These are phyloP conservation scores for Phenganax marumi DNA, from an alignment of 92 coral and sea anemone genomes.

Conservation along the genomic window DNA sequence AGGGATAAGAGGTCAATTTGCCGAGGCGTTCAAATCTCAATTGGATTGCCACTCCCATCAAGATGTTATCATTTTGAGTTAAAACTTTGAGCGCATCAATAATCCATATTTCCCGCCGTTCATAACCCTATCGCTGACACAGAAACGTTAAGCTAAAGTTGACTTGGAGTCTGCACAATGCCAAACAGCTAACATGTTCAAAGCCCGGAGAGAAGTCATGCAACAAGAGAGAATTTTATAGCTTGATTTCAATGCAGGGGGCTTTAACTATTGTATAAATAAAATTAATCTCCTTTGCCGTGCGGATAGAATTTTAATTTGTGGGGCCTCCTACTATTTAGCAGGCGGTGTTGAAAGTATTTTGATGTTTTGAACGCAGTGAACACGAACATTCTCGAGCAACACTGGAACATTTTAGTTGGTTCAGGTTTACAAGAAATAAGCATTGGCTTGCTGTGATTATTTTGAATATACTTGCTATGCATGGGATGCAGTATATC, in stretches of 20 bases:
- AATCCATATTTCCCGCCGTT: slow-evolving; percentile 42
- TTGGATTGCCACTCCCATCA: slow-evolving; percentile 49
- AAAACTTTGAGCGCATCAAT: slow-evolving; percentile 23
- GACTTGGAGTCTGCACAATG: slow-evolving; percentile 27
- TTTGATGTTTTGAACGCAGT: slow-evolving; percentile 20
- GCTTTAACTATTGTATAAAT: slow-evolving; percentile 44
- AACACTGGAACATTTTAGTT: background rate
- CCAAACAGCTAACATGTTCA: slow-evolving; percentile 40
- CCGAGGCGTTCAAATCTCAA: slow-evolving; percentile 48
- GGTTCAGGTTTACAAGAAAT: background rate
- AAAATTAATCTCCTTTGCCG: slow-evolving; percentile 47
- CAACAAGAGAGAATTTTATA: slow-evolving; percentile 35
- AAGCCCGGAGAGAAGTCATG: slow-evolving; percentile 29
- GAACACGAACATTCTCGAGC: background rate
- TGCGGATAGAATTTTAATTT: slow-evolving; percentile 49
- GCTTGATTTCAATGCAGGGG: slow-evolving; percentile 44
- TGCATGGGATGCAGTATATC: slow-evolving; percentile 42
- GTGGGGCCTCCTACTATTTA: slow-evolving; percentile 48
- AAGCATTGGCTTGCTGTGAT: slow-evolving; percentile 41
- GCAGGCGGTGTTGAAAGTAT: slow-evolving; percentile 43
- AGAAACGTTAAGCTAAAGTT: slow-evolving; percentile 24
- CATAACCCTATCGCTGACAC: slow-evolving; percentile 26
- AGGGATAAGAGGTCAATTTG: slow-evolving; percentile 46
- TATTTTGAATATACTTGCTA: slow-evolving; percentile 31
- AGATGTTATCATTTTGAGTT: slow-evolving; percentile 36